phyloP scores from a whole-genome alignment of 2,797 vertebrate species.

The Melanotaenia trifasciata region DNA sequence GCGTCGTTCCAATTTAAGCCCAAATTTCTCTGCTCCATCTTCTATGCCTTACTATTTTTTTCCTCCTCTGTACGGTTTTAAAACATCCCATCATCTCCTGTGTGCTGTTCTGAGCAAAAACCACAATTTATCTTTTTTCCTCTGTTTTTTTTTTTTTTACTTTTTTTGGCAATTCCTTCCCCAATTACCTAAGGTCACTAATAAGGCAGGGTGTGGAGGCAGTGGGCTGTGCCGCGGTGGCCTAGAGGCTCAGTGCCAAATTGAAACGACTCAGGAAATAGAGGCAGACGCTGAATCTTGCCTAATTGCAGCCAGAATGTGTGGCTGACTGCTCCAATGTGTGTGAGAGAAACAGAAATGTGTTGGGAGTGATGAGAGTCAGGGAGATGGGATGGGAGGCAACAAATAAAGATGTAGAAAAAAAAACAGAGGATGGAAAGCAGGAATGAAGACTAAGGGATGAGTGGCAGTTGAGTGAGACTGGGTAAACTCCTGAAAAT shows the following conservation, averaged over 20 bases:
- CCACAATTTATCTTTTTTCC: slow-evolving; percentile 31
- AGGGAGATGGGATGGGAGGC: slow-evolving; percentile 49
- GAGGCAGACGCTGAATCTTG: slow-evolving; percentile 68
- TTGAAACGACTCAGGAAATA: slow-evolving; percentile 71
- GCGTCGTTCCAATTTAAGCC: slow-evolving; percentile 55
- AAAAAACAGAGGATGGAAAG: not conserved
- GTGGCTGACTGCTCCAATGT: slow-evolving; percentile 50
- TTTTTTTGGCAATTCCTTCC: slow-evolving; percentile 53
- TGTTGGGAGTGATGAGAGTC: slow-evolving; percentile 41
- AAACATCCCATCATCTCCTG: slow-evolving; percentile 68
- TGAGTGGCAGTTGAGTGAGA: slow-evolving; percentile 65
- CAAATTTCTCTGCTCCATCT: slow-evolving; percentile 40
- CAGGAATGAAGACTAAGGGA: slow-evolving; percentile 44
- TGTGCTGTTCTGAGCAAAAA: slow-evolving; percentile 55
- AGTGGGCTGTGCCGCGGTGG: slow-evolving; percentile 72
- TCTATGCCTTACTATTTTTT: slow-evolving; percentile 12
- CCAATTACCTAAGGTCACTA: slow-evolving; percentile 81
- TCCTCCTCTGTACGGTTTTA: slow-evolving; percentile 8
- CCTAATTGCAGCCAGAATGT: slow-evolving; percentile 70
- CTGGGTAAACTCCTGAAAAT: slow-evolving; percentile 59
- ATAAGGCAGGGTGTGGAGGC: slow-evolving; percentile 75
- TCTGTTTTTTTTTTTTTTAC: slow-evolving; percentile 25
- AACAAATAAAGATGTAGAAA: slow-evolving; percentile 45
- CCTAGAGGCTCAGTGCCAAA: slow-evolving; percentile 74
- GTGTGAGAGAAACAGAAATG: slow-evolving; percentile 21